Evolutionary conservation across 2,113 vertebrate genomes (phyloP), one percentile per base, ranked within the genome.

Genomic region (Gnathonemus longibarbis): DNA sequence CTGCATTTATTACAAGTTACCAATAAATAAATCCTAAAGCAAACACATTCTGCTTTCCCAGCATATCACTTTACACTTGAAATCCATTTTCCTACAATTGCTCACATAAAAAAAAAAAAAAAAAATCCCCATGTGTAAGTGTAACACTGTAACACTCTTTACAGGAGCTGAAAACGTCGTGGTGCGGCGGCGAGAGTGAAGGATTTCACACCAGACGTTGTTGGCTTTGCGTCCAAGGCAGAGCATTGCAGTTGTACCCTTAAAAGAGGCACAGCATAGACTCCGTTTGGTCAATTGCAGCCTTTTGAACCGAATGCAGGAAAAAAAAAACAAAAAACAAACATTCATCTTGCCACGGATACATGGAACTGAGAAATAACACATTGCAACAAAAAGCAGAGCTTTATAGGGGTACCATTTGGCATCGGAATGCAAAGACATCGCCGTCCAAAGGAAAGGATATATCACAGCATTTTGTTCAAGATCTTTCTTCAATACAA

Each of bases 1-100:
- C n/a, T 87, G 85, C 85, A 53, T 87, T 87, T 87, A 87, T 87
- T 87, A 87, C 85, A 87, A 87, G 85, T 87, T 50, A 87, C n/a
- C 48, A 87, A 87, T 87, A 87, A 87, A 87, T 87, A 87, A 87
- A 46, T n/a, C 42, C 83, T 87, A 87, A 56, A 56, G 85, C 49
- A 87, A 87, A 42, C 85, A 87, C 85, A 87, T 56, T 56, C 48
- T 39, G 83, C 39, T 84, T 84, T 24, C 39, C 45, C 83, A 84
- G 45, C 3, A 84, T 48, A 84, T 48, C 35, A 21, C 42, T 21
- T 83, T 83, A 74, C 66, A 74, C 66, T 74, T 74, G n/a, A 74
- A 74, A 74, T 21, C 42, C 45, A 84, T 84, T 48, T 48, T 45
- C 83, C 45, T 45, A 84, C 80, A 48, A 46, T 24, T 84, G 42